Evolutionary conservation across 2,888 invertebrate genomes (phyloP).

Genomic region (Sesia bembeciformis): DNA sequence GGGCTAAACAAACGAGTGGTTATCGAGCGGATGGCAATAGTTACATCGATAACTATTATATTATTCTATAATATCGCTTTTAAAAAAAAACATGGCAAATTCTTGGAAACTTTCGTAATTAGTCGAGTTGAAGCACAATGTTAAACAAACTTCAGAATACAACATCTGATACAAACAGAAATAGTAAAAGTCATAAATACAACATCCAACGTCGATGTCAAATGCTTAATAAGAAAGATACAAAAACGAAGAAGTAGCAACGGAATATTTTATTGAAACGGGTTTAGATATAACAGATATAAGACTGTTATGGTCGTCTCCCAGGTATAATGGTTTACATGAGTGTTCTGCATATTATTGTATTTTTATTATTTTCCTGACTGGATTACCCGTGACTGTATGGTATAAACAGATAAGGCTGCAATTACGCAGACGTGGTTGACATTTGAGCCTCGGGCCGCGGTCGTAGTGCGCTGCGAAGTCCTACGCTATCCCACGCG

Average conservation of each 20-base stretch:
- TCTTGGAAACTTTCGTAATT: background rate
- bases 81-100: background rate
- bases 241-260: slow-evolving; percentile 32
- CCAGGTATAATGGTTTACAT: too few relatives aligned
- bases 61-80: background rate
- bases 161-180: slow-evolving; percentile 10
- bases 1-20: slow-evolving; percentile 41
- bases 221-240: slow-evolving; percentile 29
- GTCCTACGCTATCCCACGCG: slow-evolving; percentile 39
- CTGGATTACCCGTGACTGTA: too few relatives aligned
- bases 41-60: background rate
- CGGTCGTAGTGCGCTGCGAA: slow-evolving; percentile 22
- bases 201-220: slow-evolving; percentile 21
- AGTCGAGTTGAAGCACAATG: background rate
- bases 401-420: slow-evolving; percentile 24
- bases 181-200: slow-evolving; percentile 23
- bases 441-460: slow-evolving; percentile 47
- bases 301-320: slow-evolving; percentile 8
- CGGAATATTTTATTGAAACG: slow-evolving; percentile 34
- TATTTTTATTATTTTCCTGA: too few relatives aligned
- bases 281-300: slow-evolving; percentile 12
- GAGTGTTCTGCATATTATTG: too few relatives aligned
- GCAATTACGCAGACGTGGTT: slow-evolving; percentile 51
- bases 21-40: slow-evolving; percentile 24
- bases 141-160: slow-evolving; percentile 5